phyloP scores from a whole-genome alignment of 2,113 vertebrate genomes.

The Dicentrarchus labrax region DNA sequence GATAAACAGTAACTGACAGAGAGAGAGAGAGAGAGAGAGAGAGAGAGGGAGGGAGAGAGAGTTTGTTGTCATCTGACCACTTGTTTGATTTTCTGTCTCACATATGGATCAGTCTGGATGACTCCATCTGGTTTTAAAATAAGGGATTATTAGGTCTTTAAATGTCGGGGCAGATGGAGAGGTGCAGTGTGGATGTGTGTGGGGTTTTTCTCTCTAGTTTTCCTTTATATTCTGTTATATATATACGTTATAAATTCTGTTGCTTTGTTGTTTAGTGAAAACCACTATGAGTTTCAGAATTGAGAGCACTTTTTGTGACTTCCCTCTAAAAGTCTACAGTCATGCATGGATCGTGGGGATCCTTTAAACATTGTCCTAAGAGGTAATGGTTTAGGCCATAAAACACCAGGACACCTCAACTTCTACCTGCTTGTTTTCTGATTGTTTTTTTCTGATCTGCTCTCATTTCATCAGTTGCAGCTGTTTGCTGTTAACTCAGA shows the following conservation, averaged over 20 bases:
- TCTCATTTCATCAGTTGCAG: too few relatives aligned
- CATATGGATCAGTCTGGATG: background rate
- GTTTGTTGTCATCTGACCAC: background rate
- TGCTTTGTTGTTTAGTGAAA: too few relatives aligned
- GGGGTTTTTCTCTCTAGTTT: background rate
- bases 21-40: too few relatives aligned
- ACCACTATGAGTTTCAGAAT: background rate
- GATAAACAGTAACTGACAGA: background rate
- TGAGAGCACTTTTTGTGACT: background rate
- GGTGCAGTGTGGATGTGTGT: background rate
- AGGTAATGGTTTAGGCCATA: too few relatives aligned
- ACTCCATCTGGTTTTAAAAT: background rate
- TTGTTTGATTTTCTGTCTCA: background rate
- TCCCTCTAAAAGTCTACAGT: background rate
- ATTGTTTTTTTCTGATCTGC: too few relatives aligned
- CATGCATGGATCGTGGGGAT: too few relatives aligned
- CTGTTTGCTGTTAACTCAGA: too few relatives aligned
- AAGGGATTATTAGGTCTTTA: background rate
- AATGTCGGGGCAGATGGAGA: background rate
- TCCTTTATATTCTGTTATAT: background rate
- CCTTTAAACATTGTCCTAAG: too few relatives aligned
- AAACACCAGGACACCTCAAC: too few relatives aligned
- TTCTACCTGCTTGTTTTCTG: too few relatives aligned
- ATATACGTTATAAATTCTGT: too few relatives aligned
- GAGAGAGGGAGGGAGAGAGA: background rate